Conservation (phyloP, 1,140 invertebrate genomes). For the Leptinotarsa undecemlineata region DNA sequence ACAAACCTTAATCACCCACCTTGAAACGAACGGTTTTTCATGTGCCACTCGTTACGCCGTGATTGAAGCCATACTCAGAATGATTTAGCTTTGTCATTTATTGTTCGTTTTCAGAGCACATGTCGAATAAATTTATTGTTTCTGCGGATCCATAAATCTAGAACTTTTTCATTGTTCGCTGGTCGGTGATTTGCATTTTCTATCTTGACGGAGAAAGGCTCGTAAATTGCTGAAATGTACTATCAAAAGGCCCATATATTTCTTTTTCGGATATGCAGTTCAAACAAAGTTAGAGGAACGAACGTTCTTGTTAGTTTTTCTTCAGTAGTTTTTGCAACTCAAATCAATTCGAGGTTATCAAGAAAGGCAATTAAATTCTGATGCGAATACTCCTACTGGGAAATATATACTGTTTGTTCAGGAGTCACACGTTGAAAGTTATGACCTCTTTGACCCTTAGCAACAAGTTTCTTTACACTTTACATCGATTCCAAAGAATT, state of each 20-base stretch:
- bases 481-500: too few species aligned
- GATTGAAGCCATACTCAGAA: conserved; percentile 2
- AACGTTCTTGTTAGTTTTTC: too few species aligned
- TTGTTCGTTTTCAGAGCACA: conserved; percentile 25
- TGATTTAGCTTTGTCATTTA: conserved; percentile 15
- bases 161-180: conserved; percentile 32
- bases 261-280: conserved; percentile 10
- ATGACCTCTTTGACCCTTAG: too few species aligned
- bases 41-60: background rate
- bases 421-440: too few species aligned
- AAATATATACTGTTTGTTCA: too few species aligned
- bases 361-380: too few species aligned
- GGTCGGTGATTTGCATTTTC: conserved; percentile 48
- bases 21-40: background rate
- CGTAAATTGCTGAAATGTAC: conserved; percentile 48
- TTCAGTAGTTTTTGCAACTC: too few species aligned
- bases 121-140: conserved; percentile 33
- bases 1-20: conserved; percentile 1
- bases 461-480: too few species aligned
- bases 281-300: conserved; percentile 1
- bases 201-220: conserved; percentile 46
- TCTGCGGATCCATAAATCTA: conserved; percentile 32
- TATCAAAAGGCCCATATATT: conserved; percentile 47
- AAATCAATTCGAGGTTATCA: too few species aligned
- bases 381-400: too few species aligned